Percentiles rank a stretch among this genome's conserved stretches.
These are phyloP conservation scores for Stegophylla sp. DNA, from an alignment of 2,888 invertebrate genomes.

Conservation along the genomic window DNA sequence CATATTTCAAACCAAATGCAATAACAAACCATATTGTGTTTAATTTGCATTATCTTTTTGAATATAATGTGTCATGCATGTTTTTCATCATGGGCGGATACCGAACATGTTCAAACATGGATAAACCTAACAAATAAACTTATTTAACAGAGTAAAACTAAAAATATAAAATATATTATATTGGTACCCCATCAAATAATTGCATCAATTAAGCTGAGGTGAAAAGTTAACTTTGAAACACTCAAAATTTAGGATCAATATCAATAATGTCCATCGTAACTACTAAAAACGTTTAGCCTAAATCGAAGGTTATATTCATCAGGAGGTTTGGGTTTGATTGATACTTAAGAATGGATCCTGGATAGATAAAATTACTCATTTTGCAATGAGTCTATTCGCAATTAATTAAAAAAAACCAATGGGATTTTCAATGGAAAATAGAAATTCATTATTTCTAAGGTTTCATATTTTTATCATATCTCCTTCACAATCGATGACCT, in stretches of 20 bases:
- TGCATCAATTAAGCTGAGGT: constrained; percentile 26
- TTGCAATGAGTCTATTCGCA: background rate
- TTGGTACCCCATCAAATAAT: background rate
- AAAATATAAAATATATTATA: background rate
- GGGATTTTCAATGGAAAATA: background rate
- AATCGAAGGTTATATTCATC: constrained; percentile 43
- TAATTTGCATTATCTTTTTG: background rate
- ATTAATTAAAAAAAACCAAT: constrained; percentile 1
- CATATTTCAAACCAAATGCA: too few relatives aligned
- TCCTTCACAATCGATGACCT: constrained; percentile 45
- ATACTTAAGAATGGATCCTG: too few relatives aligned
- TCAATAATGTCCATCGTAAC: background rate
- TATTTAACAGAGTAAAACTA: background rate
- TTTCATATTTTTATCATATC: constrained; percentile 2
- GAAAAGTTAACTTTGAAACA: constrained; percentile 38
- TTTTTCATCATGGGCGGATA: constrained; percentile 48
- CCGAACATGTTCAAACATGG: background rate
- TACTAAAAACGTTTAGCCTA: constrained; percentile 17
- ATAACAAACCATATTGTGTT: background rate
- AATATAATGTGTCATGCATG: background rate
- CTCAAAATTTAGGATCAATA: constrained; percentile 35
- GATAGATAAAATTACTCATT: background rate
- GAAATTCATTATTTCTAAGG: constrained; percentile 43
- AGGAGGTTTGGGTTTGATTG: background rate
- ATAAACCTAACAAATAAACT: background rate